These are phyloP conservation scores for Apodemus speciosus DNA, from an alignment of 2,113 vertebrate species.

Conservation along the genomic window DNA sequence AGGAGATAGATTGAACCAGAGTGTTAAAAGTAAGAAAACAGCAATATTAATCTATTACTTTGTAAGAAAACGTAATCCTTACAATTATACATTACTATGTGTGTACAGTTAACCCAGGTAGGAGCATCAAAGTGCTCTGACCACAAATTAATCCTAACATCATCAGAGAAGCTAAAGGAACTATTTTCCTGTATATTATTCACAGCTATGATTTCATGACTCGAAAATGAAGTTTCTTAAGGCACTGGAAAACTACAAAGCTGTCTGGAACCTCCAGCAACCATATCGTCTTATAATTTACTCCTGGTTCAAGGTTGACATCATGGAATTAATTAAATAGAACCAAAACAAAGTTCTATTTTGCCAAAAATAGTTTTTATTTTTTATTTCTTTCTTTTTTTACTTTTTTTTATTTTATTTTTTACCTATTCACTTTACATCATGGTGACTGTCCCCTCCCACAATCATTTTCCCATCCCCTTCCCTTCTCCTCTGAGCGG, in stretches of 20 bases:
- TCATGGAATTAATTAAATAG: background rate
- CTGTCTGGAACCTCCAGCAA: background rate
- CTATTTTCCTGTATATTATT: too few relatives aligned
- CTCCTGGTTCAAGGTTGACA: too few relatives aligned
- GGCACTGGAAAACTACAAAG: too few relatives aligned
- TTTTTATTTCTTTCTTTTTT: too few relatives aligned
- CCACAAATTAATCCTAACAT: background rate
- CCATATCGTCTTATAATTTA: background rate
- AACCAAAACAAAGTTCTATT: background rate
- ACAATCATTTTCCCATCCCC: too few relatives aligned
- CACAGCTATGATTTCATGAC: background rate
- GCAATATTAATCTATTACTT: accelerated
- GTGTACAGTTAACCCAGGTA: background rate
- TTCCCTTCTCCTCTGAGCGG: too few relatives aligned
- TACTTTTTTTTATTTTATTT: too few relatives aligned
- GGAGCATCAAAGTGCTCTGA: accelerated
- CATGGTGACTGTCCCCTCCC: too few relatives aligned
- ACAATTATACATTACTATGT: background rate
- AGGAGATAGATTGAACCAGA: background rate
- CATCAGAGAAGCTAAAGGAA: background rate
- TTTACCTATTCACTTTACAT: too few relatives aligned
- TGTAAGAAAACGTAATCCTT: background rate
- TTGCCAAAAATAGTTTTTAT: background rate
- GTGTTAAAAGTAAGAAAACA: background rate
- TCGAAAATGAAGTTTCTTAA: background rate